Evolutionary conservation across 2,888 invertebrate genomes (phyloP).

Genomic region (Saturnia pavonia): DNA sequence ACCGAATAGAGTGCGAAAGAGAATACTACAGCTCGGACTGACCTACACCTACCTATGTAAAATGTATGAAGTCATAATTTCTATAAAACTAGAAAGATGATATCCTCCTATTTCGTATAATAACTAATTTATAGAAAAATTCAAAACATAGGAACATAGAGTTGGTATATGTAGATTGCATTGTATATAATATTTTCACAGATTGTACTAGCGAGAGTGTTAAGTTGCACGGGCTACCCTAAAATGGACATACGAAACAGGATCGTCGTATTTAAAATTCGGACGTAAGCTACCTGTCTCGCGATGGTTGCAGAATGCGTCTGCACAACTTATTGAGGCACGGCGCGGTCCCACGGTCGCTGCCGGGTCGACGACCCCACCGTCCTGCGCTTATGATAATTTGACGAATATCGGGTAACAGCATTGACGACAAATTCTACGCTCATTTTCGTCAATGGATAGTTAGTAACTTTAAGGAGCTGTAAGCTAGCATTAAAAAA

Average conservation of each 20-base stretch:
- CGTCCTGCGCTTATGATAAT: slow-evolving; percentile 68
- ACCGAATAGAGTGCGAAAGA: too few relatives aligned
- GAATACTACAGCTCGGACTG: too few relatives aligned
- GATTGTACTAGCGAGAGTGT: not conserved
- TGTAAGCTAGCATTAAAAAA: too few relatives aligned
- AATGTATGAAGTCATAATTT: too few relatives aligned
- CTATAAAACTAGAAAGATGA: too few relatives aligned
- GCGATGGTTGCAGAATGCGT: slow-evolving; percentile 66
- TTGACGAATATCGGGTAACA: slow-evolving; percentile 62
- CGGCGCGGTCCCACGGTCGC: slow-evolving; percentile 63
- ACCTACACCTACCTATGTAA: too few relatives aligned
- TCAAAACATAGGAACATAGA: too few relatives aligned
- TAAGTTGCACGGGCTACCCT: not conserved
- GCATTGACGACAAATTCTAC: not conserved
- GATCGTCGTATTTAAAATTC: slow-evolving; percentile 40
- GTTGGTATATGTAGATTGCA: too few relatives aligned
- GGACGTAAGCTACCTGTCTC: slow-evolving; percentile 43
- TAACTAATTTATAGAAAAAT: too few relatives aligned
- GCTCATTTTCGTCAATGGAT: not conserved
- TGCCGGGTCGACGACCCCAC: slow-evolving; percentile 54
- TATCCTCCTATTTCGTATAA: too few relatives aligned
- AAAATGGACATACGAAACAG: slow-evolving; percentile 19
- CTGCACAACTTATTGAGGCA: slow-evolving; percentile 39
- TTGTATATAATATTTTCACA: not conserved
- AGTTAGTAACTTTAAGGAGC: not conserved